Evolutionary conservation across 2,888 invertebrate species (phyloP).

Genomic region (Lycocerus yunnanus): DNA sequence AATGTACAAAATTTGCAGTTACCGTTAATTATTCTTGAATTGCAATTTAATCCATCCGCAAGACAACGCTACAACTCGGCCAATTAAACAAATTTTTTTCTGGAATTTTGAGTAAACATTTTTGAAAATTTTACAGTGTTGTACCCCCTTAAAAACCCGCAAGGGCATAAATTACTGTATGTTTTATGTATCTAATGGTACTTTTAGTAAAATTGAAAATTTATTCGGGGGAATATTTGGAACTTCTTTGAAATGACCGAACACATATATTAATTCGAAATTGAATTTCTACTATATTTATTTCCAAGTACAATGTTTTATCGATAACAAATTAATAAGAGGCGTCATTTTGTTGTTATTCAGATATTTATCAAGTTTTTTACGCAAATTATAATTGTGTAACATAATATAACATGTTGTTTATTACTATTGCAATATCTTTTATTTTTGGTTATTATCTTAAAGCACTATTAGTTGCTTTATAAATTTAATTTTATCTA

Average conservation of each 20-base stretch:
- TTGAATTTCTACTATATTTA: not conserved
- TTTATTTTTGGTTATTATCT: not conserved
- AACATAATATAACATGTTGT: not conserved
- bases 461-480: not conserved
- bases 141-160: too few species aligned
- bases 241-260: too few species aligned
- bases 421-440: not conserved
- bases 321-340: not conserved
- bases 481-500: not conserved
- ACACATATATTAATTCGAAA: not conserved
- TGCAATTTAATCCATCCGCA: too few species aligned
- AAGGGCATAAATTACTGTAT: not conserved
- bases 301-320: not conserved
- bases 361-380: not conserved
- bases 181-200: not conserved
- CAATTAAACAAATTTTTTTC: too few species aligned
- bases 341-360: not conserved
- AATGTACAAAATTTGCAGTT: too few species aligned
- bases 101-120: too few species aligned
- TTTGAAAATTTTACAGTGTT: too few species aligned
- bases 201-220: too few species aligned
- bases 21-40: too few species aligned
- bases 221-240: too few species aligned
- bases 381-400: not conserved
- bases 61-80: too few species aligned